Evolutionary conservation across 2,797 vertebrate species (phyloP).

Genomic region (Hirundo rustica): DNA sequence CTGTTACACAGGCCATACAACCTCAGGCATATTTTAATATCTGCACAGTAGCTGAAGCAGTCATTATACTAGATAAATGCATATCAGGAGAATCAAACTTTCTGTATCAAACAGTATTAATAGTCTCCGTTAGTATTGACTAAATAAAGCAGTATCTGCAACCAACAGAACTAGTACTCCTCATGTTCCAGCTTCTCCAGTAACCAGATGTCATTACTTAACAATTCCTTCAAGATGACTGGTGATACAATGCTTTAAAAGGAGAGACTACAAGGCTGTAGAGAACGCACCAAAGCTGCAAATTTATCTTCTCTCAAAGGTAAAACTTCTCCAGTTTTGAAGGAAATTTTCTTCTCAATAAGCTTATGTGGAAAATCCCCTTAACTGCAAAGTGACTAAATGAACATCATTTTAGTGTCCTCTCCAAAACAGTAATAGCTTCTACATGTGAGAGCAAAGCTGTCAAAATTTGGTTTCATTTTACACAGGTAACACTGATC

Average conservation of each 20-base stretch:
- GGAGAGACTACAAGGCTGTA: background rate
- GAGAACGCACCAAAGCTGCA: background rate
- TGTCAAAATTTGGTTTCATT: background rate
- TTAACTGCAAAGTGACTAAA: background rate
- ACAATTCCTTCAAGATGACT: background rate
- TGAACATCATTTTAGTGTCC: background rate
- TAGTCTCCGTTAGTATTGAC: background rate
- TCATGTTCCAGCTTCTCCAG: background rate
- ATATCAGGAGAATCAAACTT: background rate
- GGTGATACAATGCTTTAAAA: background rate
- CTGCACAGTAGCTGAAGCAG: background rate
- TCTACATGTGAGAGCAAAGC: background rate
- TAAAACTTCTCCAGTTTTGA: background rate
- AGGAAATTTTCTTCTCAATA: background rate
- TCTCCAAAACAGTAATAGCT: background rate
- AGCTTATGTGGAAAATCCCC: background rate
- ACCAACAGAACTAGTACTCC: background rate
- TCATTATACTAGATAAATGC: background rate
- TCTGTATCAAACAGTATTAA: background rate
- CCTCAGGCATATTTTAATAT: background rate
- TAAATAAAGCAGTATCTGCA: background rate
- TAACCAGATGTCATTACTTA: background rate
- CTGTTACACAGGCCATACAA: background rate
- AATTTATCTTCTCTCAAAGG: background rate
- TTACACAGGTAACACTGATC: background rate